phyloP scores from a whole-genome alignment of 2,888 invertebrate species.

The Agriopis aurantiaria region DNA sequence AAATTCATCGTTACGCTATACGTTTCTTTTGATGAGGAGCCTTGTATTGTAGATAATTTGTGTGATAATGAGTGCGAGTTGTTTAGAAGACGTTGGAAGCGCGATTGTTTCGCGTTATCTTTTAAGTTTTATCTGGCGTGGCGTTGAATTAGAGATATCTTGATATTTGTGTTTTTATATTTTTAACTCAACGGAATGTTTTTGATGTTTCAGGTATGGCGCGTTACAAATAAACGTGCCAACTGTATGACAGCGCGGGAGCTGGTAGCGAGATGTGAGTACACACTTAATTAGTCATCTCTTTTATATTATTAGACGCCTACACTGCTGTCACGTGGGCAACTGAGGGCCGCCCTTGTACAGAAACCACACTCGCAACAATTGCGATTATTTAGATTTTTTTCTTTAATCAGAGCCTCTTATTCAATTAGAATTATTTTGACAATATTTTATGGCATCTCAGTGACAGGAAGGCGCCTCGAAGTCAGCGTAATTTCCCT shows the following conservation, averaged over 20 bases:
- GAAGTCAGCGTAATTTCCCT: slow-evolving; percentile 7
- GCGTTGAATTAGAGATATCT: slow-evolving; percentile 16
- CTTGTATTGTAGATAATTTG: slow-evolving; percentile 72
- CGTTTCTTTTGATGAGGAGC: slow-evolving; percentile 62
- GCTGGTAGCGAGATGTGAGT: slow-evolving; percentile 74
- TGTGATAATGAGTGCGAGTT: slow-evolving; percentile 57
- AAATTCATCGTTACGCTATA: slow-evolving; percentile 62
- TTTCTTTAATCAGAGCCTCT: background rate
- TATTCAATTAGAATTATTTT: no score
- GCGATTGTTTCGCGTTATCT: slow-evolving; percentile 35
- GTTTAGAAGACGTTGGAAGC: slow-evolving; percentile 46
- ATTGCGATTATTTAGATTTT: background rate
- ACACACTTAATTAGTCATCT: slow-evolving; percentile 36
- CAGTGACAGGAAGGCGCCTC: background rate
- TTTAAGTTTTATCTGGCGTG: slow-evolving; percentile 24
- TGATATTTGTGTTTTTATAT: slow-evolving; percentile 28
- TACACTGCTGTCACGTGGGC: slow-evolving; percentile 23
- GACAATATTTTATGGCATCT: background rate
- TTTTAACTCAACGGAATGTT: slow-evolving; percentile 41
- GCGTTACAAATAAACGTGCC: slow-evolving; percentile 68
- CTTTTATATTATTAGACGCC: slow-evolving; percentile 37
- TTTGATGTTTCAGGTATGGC: slow-evolving; percentile 73
- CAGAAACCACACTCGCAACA: background rate
- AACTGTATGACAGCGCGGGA: slow-evolving; percentile 65
- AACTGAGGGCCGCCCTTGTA: slow-evolving; percentile 23